These are phyloP conservation scores for Pleuronectes platessa DNA, from an alignment of 2,113 vertebrate genomes.

Conservation along the genomic window DNA sequence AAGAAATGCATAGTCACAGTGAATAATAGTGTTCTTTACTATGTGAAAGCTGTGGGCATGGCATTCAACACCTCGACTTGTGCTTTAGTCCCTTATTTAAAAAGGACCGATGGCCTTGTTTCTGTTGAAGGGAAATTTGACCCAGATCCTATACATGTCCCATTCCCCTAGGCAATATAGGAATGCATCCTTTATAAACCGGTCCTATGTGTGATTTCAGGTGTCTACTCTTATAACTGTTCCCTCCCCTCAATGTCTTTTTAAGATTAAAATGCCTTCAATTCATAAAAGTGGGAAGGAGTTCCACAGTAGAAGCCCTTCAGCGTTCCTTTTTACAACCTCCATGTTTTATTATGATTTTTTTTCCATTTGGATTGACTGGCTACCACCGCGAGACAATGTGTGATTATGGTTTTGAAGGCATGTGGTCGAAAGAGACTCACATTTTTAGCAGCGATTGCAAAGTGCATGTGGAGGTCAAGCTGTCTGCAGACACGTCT, in stretches of 20 bases:
- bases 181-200: slow-evolving; percentile 9
- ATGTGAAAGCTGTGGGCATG: not conserved
- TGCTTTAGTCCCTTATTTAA: not conserved
- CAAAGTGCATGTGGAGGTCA: not conserved
- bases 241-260: not conserved
- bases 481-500: not conserved
- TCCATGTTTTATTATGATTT: no score
- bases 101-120: not conserved
- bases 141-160: slow-evolving; percentile 39
- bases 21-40: not conserved
- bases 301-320: not conserved
- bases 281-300: not conserved
- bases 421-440: not conserved
- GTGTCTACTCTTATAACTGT: not conserved
- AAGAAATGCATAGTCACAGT: not conserved
- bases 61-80: not conserved
- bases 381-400: not conserved
- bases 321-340: no score
- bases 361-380: no score
- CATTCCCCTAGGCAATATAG: not conserved
- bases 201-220: not conserved
- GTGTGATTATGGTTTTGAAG: not conserved
- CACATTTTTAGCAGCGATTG: not conserved
- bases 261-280: not conserved
- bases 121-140: slow-evolving; percentile 42